Conservation (phyloP, 2,888 invertebrate species). For the Pilophorus perplexus region DNA sequence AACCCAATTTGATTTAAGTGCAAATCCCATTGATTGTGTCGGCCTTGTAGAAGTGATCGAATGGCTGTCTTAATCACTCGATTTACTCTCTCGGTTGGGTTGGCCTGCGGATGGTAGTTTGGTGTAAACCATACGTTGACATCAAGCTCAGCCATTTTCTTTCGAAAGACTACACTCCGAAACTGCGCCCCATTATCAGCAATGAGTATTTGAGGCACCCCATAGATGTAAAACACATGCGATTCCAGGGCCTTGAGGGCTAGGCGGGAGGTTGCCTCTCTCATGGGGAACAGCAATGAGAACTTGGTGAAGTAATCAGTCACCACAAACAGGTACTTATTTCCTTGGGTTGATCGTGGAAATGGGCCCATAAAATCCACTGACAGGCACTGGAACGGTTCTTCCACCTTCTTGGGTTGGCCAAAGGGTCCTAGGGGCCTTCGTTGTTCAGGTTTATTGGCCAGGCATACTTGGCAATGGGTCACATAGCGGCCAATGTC, state of each 20-base stretch:
- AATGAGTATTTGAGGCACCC: slow-evolving; percentile 46
- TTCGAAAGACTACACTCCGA: slow-evolving; percentile 35
- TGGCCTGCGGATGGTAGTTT: slow-evolving; percentile 48
- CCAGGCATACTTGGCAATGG: background rate
- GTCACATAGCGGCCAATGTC: background rate
- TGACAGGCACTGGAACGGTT: background rate
- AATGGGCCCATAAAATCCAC: slow-evolving; percentile 3
- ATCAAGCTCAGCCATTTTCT: slow-evolving; percentile 35
- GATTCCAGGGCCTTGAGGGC: too few relatives aligned
- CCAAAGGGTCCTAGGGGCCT: background rate
- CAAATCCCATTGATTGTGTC: slow-evolving; percentile 43
- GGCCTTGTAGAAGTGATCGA: slow-evolving; percentile 41
- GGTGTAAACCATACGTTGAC: slow-evolving; percentile 35
- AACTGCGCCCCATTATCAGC: slow-evolving; percentile 48
- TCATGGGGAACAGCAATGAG: background rate
- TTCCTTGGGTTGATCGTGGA: background rate
- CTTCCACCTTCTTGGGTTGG: background rate
- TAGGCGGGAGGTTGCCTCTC: too few relatives aligned
- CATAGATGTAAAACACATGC: slow-evolving; percentile 46
- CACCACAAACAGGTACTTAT: background rate
- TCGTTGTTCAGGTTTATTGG: background rate
- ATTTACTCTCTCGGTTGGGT: slow-evolving; percentile 48
- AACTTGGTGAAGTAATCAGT: background rate
- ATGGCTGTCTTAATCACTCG: slow-evolving; percentile 48
- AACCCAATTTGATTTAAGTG: slow-evolving; percentile 46